Conservation (phyloP, 2,113 vertebrate genomes). For the Psammodynastes pulverulentus region DNA sequence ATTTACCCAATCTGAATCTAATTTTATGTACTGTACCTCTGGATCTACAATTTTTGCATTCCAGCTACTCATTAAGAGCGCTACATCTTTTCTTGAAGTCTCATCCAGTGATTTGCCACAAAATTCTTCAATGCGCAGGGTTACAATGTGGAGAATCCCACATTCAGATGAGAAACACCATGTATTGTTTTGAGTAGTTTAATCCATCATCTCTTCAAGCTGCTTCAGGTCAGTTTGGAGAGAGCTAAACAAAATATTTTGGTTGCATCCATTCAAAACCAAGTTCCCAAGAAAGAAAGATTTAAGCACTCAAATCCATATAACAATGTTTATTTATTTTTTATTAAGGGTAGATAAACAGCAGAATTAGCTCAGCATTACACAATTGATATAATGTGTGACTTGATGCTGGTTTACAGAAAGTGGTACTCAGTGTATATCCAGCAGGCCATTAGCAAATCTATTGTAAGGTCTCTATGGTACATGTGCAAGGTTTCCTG, state of each 20-base stretch:
- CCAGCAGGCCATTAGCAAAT: not conserved
- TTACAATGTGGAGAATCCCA: not conserved
- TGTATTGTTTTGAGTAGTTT: not conserved
- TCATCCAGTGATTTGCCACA: not conserved
- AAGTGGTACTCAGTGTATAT: not conserved
- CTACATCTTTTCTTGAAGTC: not conserved
- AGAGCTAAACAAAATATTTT: not conserved
- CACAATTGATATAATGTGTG: not conserved
- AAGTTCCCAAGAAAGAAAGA: not conserved
- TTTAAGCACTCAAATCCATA: not conserved
- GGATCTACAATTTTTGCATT: not conserved
- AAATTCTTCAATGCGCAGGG: not conserved
- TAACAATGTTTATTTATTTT: not conserved
- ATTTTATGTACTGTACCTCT: not conserved
- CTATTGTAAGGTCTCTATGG: not conserved
- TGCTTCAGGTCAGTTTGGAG: not conserved
- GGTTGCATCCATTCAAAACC: not conserved
- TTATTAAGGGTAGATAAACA: not conserved
- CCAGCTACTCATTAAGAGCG: not conserved
- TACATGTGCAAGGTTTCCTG: not conserved
- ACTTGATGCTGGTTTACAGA: not conserved
- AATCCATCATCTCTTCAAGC: not conserved
- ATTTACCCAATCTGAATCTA: not conserved
- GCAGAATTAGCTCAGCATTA: not conserved
- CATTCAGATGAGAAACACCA: not conserved